phyloP scores from a whole-genome alignment of 2,113 vertebrate genomes.

The Addax nasomaculatus region DNA sequence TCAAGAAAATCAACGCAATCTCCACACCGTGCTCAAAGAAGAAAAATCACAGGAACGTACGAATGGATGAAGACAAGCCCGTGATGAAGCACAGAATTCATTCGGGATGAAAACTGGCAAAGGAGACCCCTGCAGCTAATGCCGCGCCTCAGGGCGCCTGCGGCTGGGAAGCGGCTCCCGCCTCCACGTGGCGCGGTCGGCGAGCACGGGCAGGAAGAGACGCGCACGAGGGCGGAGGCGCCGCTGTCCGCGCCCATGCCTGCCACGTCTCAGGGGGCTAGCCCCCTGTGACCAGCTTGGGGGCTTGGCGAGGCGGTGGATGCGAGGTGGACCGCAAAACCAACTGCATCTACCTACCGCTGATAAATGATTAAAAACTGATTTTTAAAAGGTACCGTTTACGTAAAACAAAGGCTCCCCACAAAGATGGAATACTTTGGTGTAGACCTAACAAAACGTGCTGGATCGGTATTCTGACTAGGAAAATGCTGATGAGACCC shows the following conservation, averaged over 20 bases:
- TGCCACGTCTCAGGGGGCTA: neutral
- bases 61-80: neutral
- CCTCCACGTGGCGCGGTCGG: rapidly evolving
- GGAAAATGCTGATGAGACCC: neutral
- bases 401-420: neutral
- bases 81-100: rapidly evolving
- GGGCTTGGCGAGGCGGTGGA: neutral
- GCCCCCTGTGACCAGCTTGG: neutral
- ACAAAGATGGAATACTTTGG: neutral
- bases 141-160: rapidly evolving
- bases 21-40: too few species aligned
- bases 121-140: neutral
- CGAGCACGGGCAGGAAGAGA: too few species aligned
- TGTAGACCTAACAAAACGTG: neutral
- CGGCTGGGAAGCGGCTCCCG: too few species aligned
- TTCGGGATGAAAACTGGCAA: neutral
- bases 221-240: rapidly evolving
- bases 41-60: rapidly evolving
- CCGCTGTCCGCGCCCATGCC: rapidly evolving
- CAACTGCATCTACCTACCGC: neutral
- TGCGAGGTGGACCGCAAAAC: neutral
- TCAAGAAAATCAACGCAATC: rapidly evolving
- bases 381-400: neutral
- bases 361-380: too few species aligned
- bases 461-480: neutral